These are phyloP conservation scores for Orbicella faveolata DNA, from an alignment of 64 coral and sea anemone species.

Conservation along the genomic window DNA sequence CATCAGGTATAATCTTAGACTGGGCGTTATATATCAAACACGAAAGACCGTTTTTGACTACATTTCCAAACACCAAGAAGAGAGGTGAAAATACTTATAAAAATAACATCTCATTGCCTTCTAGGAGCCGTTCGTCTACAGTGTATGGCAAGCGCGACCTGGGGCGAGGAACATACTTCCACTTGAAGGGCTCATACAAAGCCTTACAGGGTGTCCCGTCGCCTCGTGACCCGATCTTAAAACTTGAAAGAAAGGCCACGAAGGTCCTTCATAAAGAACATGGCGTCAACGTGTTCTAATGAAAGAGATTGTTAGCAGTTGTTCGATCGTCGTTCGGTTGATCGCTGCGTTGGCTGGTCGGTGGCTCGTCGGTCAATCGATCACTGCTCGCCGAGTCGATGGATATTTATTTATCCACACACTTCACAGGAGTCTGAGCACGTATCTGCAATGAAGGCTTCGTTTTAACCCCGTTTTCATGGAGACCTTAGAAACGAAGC, in stretches of 20 bases:
- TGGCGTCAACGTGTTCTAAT: constrained; percentile 78
- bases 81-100: neutral
- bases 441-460: too few species aligned
- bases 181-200: constrained; percentile 73
- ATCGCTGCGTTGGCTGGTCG: neutral
- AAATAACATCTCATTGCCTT: neutral
- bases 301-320: neutral
- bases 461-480: neutral
- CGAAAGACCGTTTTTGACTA: neutral
- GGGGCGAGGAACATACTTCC: constrained; percentile 80
- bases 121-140: constrained; percentile 63
- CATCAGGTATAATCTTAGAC: constrained; percentile 43
- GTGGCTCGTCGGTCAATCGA: neutral
- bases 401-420: neutral
- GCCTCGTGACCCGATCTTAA: constrained; percentile 69
- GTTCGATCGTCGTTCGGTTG: neutral
- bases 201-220: constrained; percentile 45
- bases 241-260: constrained; percentile 71
- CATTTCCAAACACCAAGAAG: neutral
- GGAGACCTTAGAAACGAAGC: neutral
- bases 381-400: neutral
- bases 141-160: constrained; percentile 78
- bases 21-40: neutral
- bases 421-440: too few species aligned
- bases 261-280: constrained; percentile 85